Evolutionary conservation across 1,140 invertebrate species (phyloP).

Genomic region (Drosophila willistoni): DNA sequence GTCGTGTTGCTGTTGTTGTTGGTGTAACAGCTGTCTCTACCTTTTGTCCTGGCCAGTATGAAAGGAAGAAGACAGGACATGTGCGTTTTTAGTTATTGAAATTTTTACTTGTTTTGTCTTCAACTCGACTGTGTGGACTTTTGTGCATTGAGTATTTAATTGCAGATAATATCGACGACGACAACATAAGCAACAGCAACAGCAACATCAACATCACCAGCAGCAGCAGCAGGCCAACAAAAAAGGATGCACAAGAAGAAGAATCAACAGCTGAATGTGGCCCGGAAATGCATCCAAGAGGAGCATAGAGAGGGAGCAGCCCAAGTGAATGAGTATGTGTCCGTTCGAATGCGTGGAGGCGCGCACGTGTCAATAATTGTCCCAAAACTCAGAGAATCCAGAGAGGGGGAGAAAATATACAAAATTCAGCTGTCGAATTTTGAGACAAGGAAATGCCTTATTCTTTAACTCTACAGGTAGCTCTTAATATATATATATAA

Average conservation of each 20-base stretch:
- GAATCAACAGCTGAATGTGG: conserved; percentile 19
- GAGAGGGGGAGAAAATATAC: background rate
- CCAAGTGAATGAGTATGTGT: background rate
- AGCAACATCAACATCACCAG: conserved; percentile 44
- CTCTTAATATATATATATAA: too few species aligned
- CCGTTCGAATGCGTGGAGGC: conserved; percentile 45
- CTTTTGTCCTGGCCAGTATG: conserved; percentile 29
- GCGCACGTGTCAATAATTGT: conserved; percentile 79
- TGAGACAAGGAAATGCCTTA: background rate
- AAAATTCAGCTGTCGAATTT: conserved; percentile 56
- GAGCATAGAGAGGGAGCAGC: background rate
- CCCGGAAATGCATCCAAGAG: conserved; percentile 25
- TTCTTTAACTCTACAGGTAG: background rate
- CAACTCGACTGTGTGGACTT: conserved; percentile 35
- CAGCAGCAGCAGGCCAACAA: conserved; percentile 60
- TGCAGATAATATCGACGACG: conserved; percentile 80
- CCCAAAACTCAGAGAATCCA: conserved; percentile 34
- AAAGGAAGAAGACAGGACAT: conserved; percentile 54
- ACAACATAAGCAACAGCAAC: background rate
- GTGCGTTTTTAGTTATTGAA: conserved; percentile 81
- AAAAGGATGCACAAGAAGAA: conserved; percentile 19
- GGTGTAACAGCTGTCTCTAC: conserved; percentile 62
- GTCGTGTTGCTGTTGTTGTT: conserved; percentile 15
- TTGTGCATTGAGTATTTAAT: conserved; percentile 80
- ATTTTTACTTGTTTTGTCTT: conserved; percentile 78